Conservation (phyloP, 1,140 invertebrate species). For the Camponotus floridanus region DNA sequence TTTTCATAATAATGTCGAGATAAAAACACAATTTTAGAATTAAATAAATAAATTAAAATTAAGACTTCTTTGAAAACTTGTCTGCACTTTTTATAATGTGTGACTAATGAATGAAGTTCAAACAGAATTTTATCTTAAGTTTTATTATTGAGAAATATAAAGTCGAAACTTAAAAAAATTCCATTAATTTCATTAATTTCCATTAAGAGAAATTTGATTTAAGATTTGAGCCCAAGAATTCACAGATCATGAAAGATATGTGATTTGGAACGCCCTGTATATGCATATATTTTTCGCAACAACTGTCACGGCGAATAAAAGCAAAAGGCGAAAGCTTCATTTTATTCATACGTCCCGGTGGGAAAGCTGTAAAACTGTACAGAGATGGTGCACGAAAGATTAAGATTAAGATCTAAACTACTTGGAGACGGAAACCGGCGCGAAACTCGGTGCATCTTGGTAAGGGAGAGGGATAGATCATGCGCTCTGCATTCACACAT, state of each 20-base stretch:
- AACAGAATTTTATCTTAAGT: too few species aligned
- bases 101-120: neutral
- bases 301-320: neutral
- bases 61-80: neutral
- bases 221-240: too few species aligned
- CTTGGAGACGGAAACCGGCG: conserved; percentile 25
- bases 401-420: conserved; percentile 57
- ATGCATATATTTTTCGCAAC: neutral
- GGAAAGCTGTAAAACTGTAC: conserved; percentile 16
- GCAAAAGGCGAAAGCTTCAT: neutral
- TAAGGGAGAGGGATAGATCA: conserved; percentile 33
- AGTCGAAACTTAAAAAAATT: neutral
- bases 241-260: neutral
- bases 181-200: neutral
- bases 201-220: too few species aligned
- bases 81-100: too few species aligned
- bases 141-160: neutral
- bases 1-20: neutral
- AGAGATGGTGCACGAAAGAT: conserved; percentile 35
- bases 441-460: conserved; percentile 41
- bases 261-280: neutral
- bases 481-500: conserved; percentile 58
- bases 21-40: neutral
- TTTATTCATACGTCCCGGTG: conserved; percentile 19
- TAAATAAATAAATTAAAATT: neutral